These are phyloP conservation scores for Lamellibrachia luymesi DNA, from an alignment of 1,140 invertebrate species.

Conservation along the genomic window DNA sequence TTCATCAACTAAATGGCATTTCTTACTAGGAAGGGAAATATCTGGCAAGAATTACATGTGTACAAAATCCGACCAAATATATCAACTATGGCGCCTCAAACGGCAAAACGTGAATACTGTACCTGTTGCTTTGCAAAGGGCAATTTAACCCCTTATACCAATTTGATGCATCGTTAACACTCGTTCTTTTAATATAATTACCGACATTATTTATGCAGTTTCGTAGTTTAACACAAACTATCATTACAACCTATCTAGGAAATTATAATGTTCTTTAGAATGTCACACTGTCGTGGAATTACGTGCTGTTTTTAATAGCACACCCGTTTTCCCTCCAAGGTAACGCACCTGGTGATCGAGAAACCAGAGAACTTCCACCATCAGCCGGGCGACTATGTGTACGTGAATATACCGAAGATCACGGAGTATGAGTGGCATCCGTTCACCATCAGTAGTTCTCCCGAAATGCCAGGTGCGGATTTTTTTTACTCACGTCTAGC, in stretches of 20 bases:
- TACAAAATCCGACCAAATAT: background rate
- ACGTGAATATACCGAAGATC: slow-evolving; percentile 88
- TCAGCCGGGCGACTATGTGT: slow-evolving; percentile 91
- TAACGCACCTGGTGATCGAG: slow-evolving; percentile 68
- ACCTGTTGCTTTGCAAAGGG: background rate
- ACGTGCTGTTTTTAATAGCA: background rate
- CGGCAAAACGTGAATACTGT: background rate
- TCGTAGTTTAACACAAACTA: background rate
- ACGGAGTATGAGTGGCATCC: slow-evolving; percentile 96
- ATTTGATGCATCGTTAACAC: too few relatives aligned
- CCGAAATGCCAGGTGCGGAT: slow-evolving; percentile 64
- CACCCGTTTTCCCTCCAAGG: slow-evolving; percentile 35
- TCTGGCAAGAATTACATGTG: background rate
- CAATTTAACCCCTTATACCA: background rate
- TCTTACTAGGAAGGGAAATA: background rate
- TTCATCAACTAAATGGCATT: background rate
- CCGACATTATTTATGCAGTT: background rate
- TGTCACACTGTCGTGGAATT: background rate
- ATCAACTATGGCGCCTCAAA: background rate
- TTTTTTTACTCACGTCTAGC: background rate
- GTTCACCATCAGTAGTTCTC: slow-evolving; percentile 93
- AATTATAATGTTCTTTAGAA: slow-evolving; percentile 39
- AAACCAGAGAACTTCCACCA: slow-evolving; percentile 83
- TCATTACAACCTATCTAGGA: background rate
- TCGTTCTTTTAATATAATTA: too few relatives aligned